Evolutionary conservation across 2,888 invertebrate species (phyloP), one percentile per base, ranked within the genome.

Genomic region (Nebria salina): DNA sequence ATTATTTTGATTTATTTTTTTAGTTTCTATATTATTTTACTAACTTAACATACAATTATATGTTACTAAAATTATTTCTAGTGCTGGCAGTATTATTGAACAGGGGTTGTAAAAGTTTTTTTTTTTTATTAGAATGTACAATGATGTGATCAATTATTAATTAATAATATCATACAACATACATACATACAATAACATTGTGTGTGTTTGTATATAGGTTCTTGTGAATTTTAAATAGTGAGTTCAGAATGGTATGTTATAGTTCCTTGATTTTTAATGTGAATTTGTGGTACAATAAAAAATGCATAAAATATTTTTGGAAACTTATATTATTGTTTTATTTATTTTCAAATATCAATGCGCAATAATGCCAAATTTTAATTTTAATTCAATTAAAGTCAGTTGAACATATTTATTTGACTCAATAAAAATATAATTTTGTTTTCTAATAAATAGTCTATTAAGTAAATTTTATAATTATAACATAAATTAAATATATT

Each of bases 21-120:
- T 77, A 82, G 72, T 82, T 79, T 79, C 82, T 75, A 82, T 75
- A 34, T 34, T 5, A 54, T 54, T 70, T 26, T 34, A 70, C 34
- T 70, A 70, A 70, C 70, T 13, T 70, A 20, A 25, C 11, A 1
- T 70, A 70, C 66, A 25, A 70, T 81, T 82, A 82, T 84, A 83
- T 83, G 82, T 83, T 82, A 82, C 77, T 83, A 83, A 76, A 76
- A 81, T 83, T 82, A 68, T 77, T 83, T 84, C 83, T 84, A 86
- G 85, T 86, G 86, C 86, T 86, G 85, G 86, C 88, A 88, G 88
- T 88, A 88, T 88, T 88, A 88, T 85, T 85, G 85, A 85, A 86
- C 87, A 88, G 87, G 87, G 86, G 76, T 75, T 81, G 80, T 75
- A 70, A 72, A 43, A 20, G 66, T 66, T 26, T 54, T 54, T 54